A percentile compares a stretch with the other conserved stretches of the same genome.
Evolutionary conservation across 1,140 invertebrate genomes (phyloP).

Genomic region (Drosophila tristis): DNA sequence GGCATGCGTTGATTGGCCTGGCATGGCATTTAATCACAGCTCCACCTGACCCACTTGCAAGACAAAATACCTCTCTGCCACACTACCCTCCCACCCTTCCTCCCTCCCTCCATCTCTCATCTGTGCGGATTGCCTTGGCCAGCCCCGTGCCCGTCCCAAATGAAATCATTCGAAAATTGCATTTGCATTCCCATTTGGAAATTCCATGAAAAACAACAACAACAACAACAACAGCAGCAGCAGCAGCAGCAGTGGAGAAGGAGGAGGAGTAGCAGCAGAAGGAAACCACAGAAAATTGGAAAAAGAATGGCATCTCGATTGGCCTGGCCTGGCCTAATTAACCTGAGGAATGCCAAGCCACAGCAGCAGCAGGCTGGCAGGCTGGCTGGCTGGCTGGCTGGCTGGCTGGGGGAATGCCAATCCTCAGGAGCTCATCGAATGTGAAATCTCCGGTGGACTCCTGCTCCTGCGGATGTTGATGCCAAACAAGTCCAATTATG

Average conservation of each 20-base stretch:
- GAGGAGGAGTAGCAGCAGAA: neutral
- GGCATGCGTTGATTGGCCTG: conserved; percentile 66
- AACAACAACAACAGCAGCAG: neutral
- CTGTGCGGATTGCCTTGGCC: too few species aligned
- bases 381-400: too few species aligned
- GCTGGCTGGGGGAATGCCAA: too few species aligned
- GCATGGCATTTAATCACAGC: conserved; percentile 66
- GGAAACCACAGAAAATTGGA: conserved; percentile 1
- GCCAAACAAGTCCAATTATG: too few species aligned
- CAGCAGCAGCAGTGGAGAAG: neutral
- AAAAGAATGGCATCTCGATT: conserved; percentile 5
- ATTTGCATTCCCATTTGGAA: conserved; percentile 24
- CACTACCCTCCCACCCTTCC: too few species aligned
- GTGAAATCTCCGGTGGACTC: too few species aligned
- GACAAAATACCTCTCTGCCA: too few species aligned
- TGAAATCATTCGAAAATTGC: conserved; percentile 23
- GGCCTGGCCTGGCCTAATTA: neutral
- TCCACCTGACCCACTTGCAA: conserved; percentile 13
- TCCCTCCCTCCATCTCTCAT: too few species aligned
- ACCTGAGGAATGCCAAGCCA: neutral
- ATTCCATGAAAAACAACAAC: conserved; percentile 8
- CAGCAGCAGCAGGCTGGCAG: too few species aligned
- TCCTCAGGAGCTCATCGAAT: too few species aligned
- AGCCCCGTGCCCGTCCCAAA: conserved; percentile 5
- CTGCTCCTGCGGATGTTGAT: too few species aligned